Base-by-base conservation (phyloP, 2,113 vertebrate genomes). In the Clupea harengus region DNA sequence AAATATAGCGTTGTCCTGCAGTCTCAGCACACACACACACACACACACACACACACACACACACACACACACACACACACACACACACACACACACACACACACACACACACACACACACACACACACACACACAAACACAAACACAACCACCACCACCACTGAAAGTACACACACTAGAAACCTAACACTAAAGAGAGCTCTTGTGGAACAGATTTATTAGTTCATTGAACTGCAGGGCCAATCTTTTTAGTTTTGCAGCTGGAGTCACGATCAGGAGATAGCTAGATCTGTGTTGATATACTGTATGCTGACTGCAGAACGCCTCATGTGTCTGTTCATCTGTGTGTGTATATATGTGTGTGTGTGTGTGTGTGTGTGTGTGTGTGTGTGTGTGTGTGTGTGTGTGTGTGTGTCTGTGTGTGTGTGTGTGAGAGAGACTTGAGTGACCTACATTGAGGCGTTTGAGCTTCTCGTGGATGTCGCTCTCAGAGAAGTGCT, bases 401-500 rank as follows among this genome's bases (percentile, higher is more conserved):
- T 25, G 25, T 72, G 64, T 25, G 64, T 11, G 64, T 25, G 64
- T 28, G 64, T 60, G n/a, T 57, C 0, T 25, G 52, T 49, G 80
- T 22, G 57, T n/a, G 15, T 52, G n/a, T n/a, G n/a, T n/a, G n/a
- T n/a, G n/a, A 6, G 0, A 11, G 39, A 39, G 39, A 39, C 39
- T 39, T 39, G 39, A 39, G 39, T 39, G 39, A 84, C 96, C 88
- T 93, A 99, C 98, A 0, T 96, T 96, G 87, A 99, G 96, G 88
- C 97, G 97, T 49, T 96, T 96, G 91, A 99, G 97, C 93, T 98
- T 99, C 91, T 99, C 97, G 1, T 97, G 97, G 0, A 96, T 94
- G 64, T 98, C 96, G 0, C 96, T 98, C 91, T 99, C 96, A 0
- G 97, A 99, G 90, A 99, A 99, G 92, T 99, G 97, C 13, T 99